Conservation (phyloP, 2,888 invertebrate genomes). For the Tridacna crocea region DNA sequence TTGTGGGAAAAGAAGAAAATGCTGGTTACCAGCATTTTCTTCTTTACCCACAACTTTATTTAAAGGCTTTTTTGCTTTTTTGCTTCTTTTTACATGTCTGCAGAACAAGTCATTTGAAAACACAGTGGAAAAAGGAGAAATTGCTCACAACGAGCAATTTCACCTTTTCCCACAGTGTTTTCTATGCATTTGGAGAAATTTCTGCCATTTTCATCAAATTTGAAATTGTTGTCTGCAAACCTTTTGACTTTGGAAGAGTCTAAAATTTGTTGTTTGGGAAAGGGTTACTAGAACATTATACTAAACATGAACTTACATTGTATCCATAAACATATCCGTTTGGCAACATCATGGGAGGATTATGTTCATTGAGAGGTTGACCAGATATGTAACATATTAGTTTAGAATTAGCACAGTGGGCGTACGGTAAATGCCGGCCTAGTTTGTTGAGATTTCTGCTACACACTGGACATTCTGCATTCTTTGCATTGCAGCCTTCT, state of each 20-base stretch:
- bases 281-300: no score
- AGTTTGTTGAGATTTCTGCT: conserved; percentile 93
- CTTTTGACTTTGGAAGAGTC: no score
- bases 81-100: no score
- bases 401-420: conserved; percentile 98
- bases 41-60: no score
- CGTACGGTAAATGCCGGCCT: conserved; percentile 93
- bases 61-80: no score
- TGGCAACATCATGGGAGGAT: conserved; percentile 99
- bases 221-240: no score
- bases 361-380: conserved; percentile 97
- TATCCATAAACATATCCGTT: conserved; percentile 95
- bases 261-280: no score
- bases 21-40: no score
- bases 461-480: conserved; percentile 96
- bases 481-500: conserved; percentile 83
- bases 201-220: no score
- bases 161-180: background rate
- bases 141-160: background rate
- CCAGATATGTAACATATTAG: conserved; percentile 96
- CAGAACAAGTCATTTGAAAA: no score
- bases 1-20: no score
- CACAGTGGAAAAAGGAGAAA: background rate
- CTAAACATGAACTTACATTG: conserved; percentile 73
- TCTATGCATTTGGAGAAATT: no score